Conservation (phyloP, 2,797 vertebrate species). For the Malurus splendens region DNA sequence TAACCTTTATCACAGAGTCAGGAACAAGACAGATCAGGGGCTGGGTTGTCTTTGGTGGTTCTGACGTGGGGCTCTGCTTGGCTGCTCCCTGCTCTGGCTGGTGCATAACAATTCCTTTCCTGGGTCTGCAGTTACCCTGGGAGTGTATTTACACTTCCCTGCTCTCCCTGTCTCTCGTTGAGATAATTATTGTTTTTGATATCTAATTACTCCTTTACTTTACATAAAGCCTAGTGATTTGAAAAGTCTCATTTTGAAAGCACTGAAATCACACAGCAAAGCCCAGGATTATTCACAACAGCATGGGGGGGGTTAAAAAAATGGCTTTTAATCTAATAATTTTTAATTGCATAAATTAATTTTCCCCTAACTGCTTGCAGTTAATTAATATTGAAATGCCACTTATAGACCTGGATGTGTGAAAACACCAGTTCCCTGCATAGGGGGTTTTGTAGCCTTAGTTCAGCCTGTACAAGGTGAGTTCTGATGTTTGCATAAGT, state of each 20-base stretch:
- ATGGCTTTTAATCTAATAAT: constrained; percentile 37
- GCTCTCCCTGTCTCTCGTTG: constrained; percentile 11
- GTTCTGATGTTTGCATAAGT: background rate
- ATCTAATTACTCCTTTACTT: constrained; percentile 26
- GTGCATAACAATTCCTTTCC: constrained; percentile 29
- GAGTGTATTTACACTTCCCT: constrained; percentile 14
- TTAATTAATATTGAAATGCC: constrained; percentile 9
- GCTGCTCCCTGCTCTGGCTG: constrained; percentile 4
- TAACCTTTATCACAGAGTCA: constrained; percentile 53
- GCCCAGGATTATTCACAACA: background rate
- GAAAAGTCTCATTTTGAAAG: background rate
- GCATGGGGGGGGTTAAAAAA: background rate
- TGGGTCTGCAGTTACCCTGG: background rate
- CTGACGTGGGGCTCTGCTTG: constrained; percentile 10
- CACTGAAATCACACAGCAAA: background rate
- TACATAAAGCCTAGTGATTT: background rate
- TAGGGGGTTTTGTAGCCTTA: background rate
- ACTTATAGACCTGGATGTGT: background rate
- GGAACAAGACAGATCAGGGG: constrained; percentile 8
- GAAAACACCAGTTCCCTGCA: background rate
- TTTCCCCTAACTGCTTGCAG: background rate
- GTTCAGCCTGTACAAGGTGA: background rate
- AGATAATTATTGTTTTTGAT: constrained; percentile 51
- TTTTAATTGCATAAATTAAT: constrained; percentile 46
- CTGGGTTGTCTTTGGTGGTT: background rate